phyloP scores from a whole-genome alignment of 2,888 invertebrate species.

The Bugulina stolonifera region DNA sequence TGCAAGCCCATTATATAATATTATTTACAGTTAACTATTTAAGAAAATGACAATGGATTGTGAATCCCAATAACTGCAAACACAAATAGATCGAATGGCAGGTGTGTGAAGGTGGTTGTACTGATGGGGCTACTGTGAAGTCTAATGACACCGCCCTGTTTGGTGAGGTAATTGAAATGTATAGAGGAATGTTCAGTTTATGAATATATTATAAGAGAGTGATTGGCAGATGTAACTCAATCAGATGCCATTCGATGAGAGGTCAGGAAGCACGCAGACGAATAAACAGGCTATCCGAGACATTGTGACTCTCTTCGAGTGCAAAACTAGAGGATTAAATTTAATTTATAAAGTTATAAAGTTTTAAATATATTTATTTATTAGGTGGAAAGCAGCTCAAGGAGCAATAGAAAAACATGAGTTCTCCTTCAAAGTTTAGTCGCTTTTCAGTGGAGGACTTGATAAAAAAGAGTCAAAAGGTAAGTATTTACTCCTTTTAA shows the following conservation, averaged over 20 bases:
- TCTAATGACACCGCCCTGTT: constrained; percentile 2
- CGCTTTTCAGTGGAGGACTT: constrained; percentile 10
- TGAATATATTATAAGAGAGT: not conserved
- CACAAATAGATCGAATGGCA: constrained; percentile 1
- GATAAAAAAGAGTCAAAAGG: constrained; percentile 4
- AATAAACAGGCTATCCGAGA: not conserved
- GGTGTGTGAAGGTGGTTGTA: not conserved
- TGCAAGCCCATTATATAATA: not conserved
- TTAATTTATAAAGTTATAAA: not conserved
- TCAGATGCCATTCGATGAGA: not conserved
- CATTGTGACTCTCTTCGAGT: constrained; percentile 13
- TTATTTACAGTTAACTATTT: too few species aligned
- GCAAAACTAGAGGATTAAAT: not conserved
- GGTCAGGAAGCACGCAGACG: constrained; percentile 15
- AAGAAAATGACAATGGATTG: too few species aligned
- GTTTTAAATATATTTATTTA: constrained; percentile 11
- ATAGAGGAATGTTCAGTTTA: not conserved
- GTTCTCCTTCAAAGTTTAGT: not conserved
- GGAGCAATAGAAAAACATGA: not conserved
- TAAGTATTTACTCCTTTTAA: too few species aligned
- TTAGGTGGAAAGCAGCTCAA: not conserved
- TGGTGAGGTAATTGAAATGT: constrained; percentile 21
- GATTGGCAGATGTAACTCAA: constrained; percentile 25
- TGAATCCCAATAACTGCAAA: too few species aligned
- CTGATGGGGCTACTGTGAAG: constrained; percentile 7